Conservation (phyloP, 2,888 invertebrate genomes). For the Sminthurinus aureus region DNA sequence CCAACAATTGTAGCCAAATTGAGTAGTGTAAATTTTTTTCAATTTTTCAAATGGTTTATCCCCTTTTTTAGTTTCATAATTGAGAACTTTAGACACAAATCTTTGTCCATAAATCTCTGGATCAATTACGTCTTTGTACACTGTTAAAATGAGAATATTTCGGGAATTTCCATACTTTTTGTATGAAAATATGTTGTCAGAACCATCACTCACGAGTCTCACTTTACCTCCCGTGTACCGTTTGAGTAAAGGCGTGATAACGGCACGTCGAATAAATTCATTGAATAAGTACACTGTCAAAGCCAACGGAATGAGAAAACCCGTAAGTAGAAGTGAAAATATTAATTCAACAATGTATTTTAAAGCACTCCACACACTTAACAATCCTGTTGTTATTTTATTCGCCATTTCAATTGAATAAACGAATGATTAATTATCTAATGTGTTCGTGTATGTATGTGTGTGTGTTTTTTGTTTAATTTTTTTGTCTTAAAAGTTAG, state of each 20-base stretch:
- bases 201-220: conserved; percentile 45
- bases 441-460: no score
- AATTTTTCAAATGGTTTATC: conserved; percentile 49
- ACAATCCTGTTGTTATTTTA: neutral
- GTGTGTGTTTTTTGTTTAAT: no score
- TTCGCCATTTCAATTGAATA: neutral
- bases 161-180: conserved; percentile 52
- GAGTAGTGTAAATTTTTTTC: conserved; percentile 43
- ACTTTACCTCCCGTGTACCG: conserved; percentile 33
- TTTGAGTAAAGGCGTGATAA: conserved; percentile 37
- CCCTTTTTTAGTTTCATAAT: conserved; percentile 43
- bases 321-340: conserved; percentile 47
- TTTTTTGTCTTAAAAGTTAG: no score
- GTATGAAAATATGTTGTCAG: conserved; percentile 54
- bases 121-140: conserved; percentile 46
- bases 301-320: conserved; percentile 44
- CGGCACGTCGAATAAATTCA: conserved; percentile 45
- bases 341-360: conserved; percentile 38
- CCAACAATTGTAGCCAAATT: conserved; percentile 53
- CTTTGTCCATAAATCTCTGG: conserved; percentile 41
- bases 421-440: no score
- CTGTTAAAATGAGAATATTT: conserved; percentile 43
- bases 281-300: conserved; percentile 44
- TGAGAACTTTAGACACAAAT: conserved; percentile 45
- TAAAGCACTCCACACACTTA: neutral